Conservation (phyloP, 2,888 invertebrate species). For the Terebella lapidaria region DNA sequence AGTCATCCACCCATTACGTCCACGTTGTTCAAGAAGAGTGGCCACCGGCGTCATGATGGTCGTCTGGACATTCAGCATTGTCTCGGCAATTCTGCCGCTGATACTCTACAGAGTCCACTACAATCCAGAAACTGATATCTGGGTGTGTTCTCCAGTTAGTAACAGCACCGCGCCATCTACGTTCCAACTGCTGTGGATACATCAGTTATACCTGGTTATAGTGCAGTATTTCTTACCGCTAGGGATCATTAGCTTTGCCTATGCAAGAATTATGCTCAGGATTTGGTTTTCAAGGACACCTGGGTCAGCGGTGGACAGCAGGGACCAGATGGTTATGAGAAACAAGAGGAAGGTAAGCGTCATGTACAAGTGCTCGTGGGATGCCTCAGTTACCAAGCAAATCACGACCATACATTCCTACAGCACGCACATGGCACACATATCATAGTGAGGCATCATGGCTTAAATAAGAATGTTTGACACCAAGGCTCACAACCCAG, state of each 20-base stretch:
- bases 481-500: too few species aligned
- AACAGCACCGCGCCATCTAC: constrained; percentile 23
- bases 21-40: constrained; percentile 64
- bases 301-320: constrained; percentile 71
- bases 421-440: too few species aligned
- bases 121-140: background rate
- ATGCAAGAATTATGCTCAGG: constrained; percentile 72
- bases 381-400: too few species aligned
- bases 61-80: constrained; percentile 70
- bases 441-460: too few species aligned
- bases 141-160: constrained; percentile 45
- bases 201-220: constrained; percentile 48
- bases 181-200: constrained; percentile 42
- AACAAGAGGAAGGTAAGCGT: constrained; percentile 74
- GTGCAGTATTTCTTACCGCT: constrained; percentile 72
- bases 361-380: too few species aligned
- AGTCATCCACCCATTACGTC: constrained; percentile 58
- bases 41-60: constrained; percentile 70
- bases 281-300: constrained; percentile 77
- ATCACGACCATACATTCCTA: too few species aligned
- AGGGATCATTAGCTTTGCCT: constrained; percentile 75
- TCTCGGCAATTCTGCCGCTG: constrained; percentile 62
- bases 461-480: too few species aligned
- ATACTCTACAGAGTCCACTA: constrained; percentile 23
- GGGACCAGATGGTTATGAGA: constrained; percentile 73